These are phyloP conservation scores for Aporophyla lueneburgensis DNA, from an alignment of 2,888 invertebrate genomes.

Conservation along the genomic window DNA sequence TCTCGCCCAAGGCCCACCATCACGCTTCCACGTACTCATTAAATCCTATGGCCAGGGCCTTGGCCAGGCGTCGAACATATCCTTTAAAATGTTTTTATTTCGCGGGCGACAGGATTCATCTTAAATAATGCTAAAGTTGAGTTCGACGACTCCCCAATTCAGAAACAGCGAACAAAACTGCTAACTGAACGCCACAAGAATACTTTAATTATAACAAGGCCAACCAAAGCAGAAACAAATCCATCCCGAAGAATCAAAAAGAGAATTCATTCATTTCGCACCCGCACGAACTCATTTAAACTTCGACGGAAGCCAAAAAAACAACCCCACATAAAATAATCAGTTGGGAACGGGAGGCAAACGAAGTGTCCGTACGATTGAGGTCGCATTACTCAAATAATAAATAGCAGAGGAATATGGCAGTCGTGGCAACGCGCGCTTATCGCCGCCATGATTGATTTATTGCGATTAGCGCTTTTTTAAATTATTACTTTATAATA, in stretches of 20 bases:
- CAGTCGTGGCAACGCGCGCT: conserved; percentile 41
- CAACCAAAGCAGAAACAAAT: conserved; percentile 30
- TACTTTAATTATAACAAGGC: conserved; percentile 31
- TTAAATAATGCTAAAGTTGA: background rate
- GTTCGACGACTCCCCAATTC: background rate
- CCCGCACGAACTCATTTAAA: conserved; percentile 44
- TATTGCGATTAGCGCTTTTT: conserved; percentile 41
- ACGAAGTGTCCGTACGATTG: conserved; percentile 26
- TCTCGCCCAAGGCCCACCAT: too few species aligned
- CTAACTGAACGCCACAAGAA: background rate
- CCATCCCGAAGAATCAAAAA: conserved; percentile 21
- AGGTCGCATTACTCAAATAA: conserved; percentile 53
- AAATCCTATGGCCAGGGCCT: too few species aligned
- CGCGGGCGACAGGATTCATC: background rate
- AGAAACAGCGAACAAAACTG: background rate
- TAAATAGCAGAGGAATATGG: conserved; percentile 49
- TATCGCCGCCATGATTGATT: conserved; percentile 59
- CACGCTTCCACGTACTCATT: too few species aligned
- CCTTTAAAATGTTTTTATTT: too few species aligned
- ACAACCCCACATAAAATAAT: conserved; percentile 39
- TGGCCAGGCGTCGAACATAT: too few species aligned
- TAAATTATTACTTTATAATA: conserved; percentile 53
- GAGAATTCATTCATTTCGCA: conserved; percentile 41
- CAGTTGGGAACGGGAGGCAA: conserved; percentile 15
- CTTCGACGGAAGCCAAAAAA: conserved; percentile 37